phyloP scores from a whole-genome alignment of 2,888 invertebrate genomes.

The Tetranychus piercei region DNA sequence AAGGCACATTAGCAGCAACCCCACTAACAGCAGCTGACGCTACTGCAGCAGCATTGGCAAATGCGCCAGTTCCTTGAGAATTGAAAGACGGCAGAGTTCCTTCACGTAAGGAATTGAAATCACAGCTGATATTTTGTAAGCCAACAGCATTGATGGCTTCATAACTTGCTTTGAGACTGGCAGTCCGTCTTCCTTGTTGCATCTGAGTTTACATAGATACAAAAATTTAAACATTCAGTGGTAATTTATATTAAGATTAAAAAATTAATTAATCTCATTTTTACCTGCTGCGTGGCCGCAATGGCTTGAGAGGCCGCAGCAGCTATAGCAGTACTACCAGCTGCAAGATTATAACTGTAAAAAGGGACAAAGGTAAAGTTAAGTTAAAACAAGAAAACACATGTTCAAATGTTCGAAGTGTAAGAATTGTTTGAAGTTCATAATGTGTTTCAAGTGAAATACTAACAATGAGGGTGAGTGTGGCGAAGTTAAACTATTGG shows the following conservation, averaged over 20 bases:
- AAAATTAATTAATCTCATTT: not conserved
- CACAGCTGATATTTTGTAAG: conserved; percentile 14
- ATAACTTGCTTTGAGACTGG: conserved; percentile 81
- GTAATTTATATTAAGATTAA: not conserved
- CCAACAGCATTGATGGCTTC: conserved; percentile 48
- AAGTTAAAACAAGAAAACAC: not conserved
- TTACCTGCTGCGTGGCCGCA: conserved; percentile 72
- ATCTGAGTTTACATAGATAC: conserved; percentile 41
- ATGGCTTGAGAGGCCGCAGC: conserved; percentile 90
- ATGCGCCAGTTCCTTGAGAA: conserved; percentile 7
- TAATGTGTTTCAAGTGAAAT: not conserved
- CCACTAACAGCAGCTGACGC: not conserved
- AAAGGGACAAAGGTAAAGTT: not conserved
- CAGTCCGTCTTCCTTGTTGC: conserved; percentile 80
- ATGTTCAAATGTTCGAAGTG: no score
- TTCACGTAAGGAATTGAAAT: conserved; percentile 18
- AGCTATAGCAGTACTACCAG: conserved; percentile 49
- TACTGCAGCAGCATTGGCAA: not conserved
- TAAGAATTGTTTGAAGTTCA: not conserved
- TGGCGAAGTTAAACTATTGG: conserved; percentile 3
- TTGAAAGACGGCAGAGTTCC: conserved; percentile 9
- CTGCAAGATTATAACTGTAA: conserved; percentile 5
- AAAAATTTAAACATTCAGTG: not conserved
- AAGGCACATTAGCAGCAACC: not conserved
- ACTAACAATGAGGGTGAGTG: conserved; percentile 10